Percentiles rank a stretch among this genome's conserved stretches.
These are phyloP conservation scores for Alaudala cheleensis DNA, from an alignment of 2,113 vertebrate genomes.

Conservation along the genomic window DNA sequence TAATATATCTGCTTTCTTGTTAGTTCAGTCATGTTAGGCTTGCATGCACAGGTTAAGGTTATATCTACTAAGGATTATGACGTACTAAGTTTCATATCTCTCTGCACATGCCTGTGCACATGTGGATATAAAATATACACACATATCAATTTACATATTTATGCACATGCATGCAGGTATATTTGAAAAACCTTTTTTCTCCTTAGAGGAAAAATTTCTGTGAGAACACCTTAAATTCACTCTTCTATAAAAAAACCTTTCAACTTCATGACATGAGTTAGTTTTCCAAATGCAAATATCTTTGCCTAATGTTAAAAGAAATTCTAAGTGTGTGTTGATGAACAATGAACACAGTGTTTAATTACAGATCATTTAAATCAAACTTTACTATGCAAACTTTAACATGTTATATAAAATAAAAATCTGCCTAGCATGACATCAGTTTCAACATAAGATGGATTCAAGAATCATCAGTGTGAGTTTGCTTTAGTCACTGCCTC, in stretches of 20 bases:
- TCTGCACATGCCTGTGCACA: neutral
- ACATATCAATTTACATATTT: neutral
- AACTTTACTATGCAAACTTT: neutral
- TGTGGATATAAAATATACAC: neutral
- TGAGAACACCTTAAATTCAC: neutral
- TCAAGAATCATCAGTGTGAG: neutral
- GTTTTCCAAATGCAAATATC: neutral
- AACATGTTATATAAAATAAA: neutral
- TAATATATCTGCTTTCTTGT: slow-evolving; percentile 62
- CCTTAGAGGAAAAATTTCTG: neutral
- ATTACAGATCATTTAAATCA: neutral
- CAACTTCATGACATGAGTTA: neutral
- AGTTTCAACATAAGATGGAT: neutral
- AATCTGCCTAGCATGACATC: neutral
- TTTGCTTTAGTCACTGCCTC: slow-evolving; percentile 2
- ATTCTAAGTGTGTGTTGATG: neutral
- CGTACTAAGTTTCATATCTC: neutral
- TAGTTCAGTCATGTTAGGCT: slow-evolving; percentile 55
- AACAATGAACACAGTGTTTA: neutral
- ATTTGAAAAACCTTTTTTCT: neutral
- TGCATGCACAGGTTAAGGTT: slow-evolving; percentile 55
- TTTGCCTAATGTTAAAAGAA: neutral
- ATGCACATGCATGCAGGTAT: neutral
- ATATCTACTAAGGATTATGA: neutral
- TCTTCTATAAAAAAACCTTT: neutral